These are phyloP conservation scores for Eumacrocentrus americanus DNA, from an alignment of 2,888 invertebrate genomes.

Conservation along the genomic window DNA sequence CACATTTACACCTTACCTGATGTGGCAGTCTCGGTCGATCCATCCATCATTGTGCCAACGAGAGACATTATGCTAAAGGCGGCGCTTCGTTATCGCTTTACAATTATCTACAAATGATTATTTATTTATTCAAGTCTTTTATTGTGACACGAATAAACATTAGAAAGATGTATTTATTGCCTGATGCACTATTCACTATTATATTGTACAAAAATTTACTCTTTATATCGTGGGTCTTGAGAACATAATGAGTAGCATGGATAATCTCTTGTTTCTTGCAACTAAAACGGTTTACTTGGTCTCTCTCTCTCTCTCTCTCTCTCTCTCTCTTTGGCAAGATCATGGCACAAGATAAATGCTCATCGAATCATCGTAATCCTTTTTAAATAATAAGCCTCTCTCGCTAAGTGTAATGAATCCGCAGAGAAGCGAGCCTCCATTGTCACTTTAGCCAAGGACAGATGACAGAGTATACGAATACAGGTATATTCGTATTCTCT, in stretches of 20 bases:
- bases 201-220: too few species aligned
- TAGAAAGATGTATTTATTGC: too few species aligned
- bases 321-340: too few species aligned
- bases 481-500: neutral
- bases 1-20: conserved; percentile 30
- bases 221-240: too few species aligned
- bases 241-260: conserved; percentile 27
- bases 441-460: conserved; percentile 15
- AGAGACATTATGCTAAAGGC: conserved; percentile 43
- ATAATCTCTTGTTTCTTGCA: conserved; percentile 49
- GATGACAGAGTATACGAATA: conserved; percentile 3
- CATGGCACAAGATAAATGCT: conserved; percentile 32
- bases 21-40: conserved; percentile 43
- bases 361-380: conserved; percentile 51
- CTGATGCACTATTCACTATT: too few species aligned
- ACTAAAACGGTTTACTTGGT: conserved; percentile 15
- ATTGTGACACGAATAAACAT: neutral
- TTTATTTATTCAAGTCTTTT: conserved; percentile 9
- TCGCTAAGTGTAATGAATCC: conserved; percentile 56
- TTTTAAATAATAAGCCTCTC: conserved; percentile 54
- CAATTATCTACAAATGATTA: conserved; percentile 17
- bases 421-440: conserved; percentile 38
- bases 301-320: too few species aligned
- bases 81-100: conserved; percentile 8
- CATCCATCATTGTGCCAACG: conserved; percentile 59